Evolutionary conservation across 2,797 vertebrate species (phyloP).

Genomic region (Peromyscus melanophrys): DNA sequence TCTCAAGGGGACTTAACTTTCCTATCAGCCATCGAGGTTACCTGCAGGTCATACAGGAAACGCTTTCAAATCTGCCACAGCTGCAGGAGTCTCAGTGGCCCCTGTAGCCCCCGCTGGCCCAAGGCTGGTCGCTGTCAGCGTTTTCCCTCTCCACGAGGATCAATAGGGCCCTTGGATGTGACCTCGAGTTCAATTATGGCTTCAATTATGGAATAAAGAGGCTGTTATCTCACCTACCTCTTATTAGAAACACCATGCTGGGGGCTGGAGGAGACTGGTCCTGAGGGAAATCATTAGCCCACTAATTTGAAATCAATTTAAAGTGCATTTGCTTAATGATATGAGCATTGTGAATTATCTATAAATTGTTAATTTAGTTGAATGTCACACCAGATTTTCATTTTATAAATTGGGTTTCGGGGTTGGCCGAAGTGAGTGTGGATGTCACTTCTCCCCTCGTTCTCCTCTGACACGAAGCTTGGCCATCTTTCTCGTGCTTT

Average conservation of each 20-base stretch:
- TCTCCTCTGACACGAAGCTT: neutral
- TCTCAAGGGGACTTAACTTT: constrained; percentile 64
- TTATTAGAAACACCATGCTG: constrained; percentile 40
- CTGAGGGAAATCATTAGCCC: constrained; percentile 87
- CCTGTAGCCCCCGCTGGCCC: neutral
- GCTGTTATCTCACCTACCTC: constrained; percentile 77
- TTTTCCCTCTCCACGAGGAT: constrained; percentile 75
- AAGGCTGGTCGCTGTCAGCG: constrained; percentile 79
- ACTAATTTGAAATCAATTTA: constrained; percentile 91
- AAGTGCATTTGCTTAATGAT: constrained; percentile 90
- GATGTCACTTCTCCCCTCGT: constrained; percentile 33
- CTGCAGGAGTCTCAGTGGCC: constrained; percentile 48
- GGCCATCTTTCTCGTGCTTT: neutral
- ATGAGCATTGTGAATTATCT: constrained; percentile 86
- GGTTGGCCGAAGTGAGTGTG: neutral
- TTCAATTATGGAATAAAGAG: constrained; percentile 82
- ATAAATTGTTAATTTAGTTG: constrained; percentile 88
- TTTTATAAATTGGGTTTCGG: constrained; percentile 73
- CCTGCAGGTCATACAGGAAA: constrained; percentile 45
- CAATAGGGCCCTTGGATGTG: constrained; percentile 83
- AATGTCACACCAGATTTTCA: constrained; percentile 84
- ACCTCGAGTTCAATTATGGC: constrained; percentile 85
- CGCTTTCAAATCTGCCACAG: constrained; percentile 46
- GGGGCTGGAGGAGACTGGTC: constrained; percentile 77
- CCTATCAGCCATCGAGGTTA: neutral